Percentiles rank a stretch among this genome's conserved stretches.
phyloP scores from a whole-genome alignment of 2,113 vertebrate species.

The Tympanuchus pallidicinctus region DNA sequence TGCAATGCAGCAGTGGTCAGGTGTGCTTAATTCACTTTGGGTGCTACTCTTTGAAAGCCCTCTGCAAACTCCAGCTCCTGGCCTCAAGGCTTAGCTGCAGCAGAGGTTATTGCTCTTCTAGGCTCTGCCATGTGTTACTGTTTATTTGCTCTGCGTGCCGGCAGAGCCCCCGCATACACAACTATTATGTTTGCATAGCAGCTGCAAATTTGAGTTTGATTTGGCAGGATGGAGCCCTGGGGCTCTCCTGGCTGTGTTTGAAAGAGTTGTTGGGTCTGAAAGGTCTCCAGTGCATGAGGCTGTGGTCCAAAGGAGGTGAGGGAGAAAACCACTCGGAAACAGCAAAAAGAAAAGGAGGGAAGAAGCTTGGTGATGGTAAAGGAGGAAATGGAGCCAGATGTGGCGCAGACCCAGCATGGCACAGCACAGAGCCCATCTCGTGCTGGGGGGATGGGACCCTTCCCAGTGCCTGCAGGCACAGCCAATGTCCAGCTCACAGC shows the following conservation, averaged over 20 bases:
- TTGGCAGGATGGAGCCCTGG: conserved; percentile 32
- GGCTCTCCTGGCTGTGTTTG: conserved; percentile 20
- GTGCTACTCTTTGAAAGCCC: neutral
- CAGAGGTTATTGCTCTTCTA: neutral
- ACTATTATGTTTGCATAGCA: neutral
- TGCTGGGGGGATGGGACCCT: neutral
- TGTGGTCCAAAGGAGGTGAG: neutral
- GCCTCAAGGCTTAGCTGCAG: neutral
- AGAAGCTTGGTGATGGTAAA: neutral
- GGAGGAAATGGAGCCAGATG: neutral
- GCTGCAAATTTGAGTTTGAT: conserved; percentile 62
- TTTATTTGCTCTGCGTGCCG: conserved; percentile 5
- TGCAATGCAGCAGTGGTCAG: rapidly evolving
- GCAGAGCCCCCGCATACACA: neutral
- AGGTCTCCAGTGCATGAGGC: neutral
- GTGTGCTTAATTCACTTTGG: neutral
- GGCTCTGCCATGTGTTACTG: conserved; percentile 47
- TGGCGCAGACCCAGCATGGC: neutral
- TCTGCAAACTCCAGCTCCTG: neutral
- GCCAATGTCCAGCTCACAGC: neutral
- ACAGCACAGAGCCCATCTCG: rapidly evolving
- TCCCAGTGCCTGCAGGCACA: neutral
- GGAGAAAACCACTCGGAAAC: neutral
- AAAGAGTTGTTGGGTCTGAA: neutral
- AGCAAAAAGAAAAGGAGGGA: neutral